Evolutionary conservation across 2,113 vertebrate species (phyloP), one percentile per base, ranked within the genome.

Genomic region (Baryphthengus martii): DNA sequence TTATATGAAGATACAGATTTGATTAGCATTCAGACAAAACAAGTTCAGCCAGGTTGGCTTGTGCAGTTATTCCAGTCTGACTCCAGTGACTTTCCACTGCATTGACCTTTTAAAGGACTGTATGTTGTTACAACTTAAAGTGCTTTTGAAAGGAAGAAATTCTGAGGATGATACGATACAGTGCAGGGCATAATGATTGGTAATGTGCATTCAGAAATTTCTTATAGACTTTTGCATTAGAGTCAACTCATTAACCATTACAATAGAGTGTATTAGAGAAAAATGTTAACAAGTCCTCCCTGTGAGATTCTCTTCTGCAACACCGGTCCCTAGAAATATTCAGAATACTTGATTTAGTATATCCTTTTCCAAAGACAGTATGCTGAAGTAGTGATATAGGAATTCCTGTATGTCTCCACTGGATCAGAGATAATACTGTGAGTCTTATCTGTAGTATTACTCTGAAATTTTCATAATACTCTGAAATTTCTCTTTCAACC

Each of bases 1-100:
- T 96, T 98, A 49, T 96, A 87, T 4, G 88, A 97, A 97, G 97
- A 97, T 97, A 97, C 68, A 85, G 82, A 94, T 96, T 97, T 97
- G 97, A 98, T 97, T 97, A 98, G 49, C 86, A 94, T 88, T 93
- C 84, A 95, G 92, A 91, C 71, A 96, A 96, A 98, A 97, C 97
- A 97, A 98, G 97, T 98, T 97, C 93, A 96, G 94, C 97, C 97
- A 98, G 92, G 96, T 88, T 97, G 92, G 58, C 73, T 78, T 90
- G 50, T 61, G 93, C 26, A 88, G 93, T 93, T 93, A 59, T 85
- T 96, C 88, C 89, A 91, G 80, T 83, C 53, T 88, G 72, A 88
- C 79, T 96, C 72, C 63, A 66, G 37, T 90, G 91, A 94, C 87
- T 96, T 96, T 97, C 86, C 72, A 95, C 61, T 76, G n/a, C 14